Evolutionary conservation across 2,888 invertebrate species (phyloP), one percentile per base, ranked within the genome.

Genomic region (Harpalus rubripes): DNA sequence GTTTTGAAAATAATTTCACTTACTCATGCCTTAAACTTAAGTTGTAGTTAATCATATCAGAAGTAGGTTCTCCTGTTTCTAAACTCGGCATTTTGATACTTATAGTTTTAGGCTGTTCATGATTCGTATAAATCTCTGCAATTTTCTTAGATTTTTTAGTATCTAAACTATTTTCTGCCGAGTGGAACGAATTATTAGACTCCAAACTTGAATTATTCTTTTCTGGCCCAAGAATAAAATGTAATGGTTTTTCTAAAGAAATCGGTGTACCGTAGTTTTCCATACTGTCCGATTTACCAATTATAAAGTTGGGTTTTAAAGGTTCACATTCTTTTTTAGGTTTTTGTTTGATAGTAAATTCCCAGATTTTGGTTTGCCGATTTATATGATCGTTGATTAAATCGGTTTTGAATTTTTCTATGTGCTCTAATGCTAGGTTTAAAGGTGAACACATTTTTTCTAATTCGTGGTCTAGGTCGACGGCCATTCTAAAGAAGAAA

Each of bases 21-120:
- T 86, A 86, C 86, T 81, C 81, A 82, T 84, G 63, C 72, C 86
- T 44, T 59, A 86, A 82, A 74, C 22, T 84, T 12, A 78, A 16
- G 68, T 86, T 86, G 61, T 85, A 78, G 61, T 86, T 84, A 12
- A 86, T 86, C 61, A 86, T 82, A 26, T 82, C 82, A 8, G 81
- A 81, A 59, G 81, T 65, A 1, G 84, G 84, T 32, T 74, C 72
- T 26, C 84, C 85, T 32, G 80, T 80, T 39, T n/a, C 22, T 58
- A 85, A 85, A 58, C 80, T 59, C 3, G 85, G 85, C 26, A 78
- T 39, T 52, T 44, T 41, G 15, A 81, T 72, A 1, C 41, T 59
- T 12, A 80, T 63, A 7, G 15, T 81, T 44, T 22, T 44, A 15
- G 16, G 39, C 63, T 39, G 16, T 16, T 61, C 16, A 8, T 8